These are phyloP conservation scores for Nebria ingens DNA, from an alignment of 1,140 invertebrate species.

Conservation along the genomic window DNA sequence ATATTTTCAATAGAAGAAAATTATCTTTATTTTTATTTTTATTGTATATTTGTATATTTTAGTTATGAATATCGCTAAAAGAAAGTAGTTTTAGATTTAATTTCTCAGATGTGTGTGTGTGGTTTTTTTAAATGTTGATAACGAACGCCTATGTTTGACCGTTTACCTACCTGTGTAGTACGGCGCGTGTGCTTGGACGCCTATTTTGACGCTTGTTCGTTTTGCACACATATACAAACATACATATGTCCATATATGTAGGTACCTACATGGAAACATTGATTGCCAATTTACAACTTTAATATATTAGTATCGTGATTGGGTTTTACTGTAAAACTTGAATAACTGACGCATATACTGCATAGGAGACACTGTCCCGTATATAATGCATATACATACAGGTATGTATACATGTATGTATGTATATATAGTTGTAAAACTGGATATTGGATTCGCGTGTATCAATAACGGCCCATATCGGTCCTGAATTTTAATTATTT, in stretches of 20 bases:
- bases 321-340: slow-evolving; percentile 38
- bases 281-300: slow-evolving; percentile 38
- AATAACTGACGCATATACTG: slow-evolving; percentile 34
- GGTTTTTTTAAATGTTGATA: too few species aligned
- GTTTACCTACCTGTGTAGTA: slow-evolving; percentile 4
- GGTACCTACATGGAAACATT: slow-evolving; percentile 39
- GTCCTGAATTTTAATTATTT: too few species aligned
- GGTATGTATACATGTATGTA: not conserved
- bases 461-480: too few species aligned
- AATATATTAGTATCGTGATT: slow-evolving; percentile 37
- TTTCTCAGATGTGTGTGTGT: too few species aligned
- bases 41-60: too few species aligned
- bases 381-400: too few species aligned
- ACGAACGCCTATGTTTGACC: not conserved
- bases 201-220: slow-evolving; percentile 14
- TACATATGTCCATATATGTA: too few species aligned
- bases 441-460: not conserved
- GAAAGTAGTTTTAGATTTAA: too few species aligned
- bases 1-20: too few species aligned
- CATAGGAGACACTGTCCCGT: not conserved
- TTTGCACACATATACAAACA: slow-evolving; percentile 28
- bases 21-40: too few species aligned
- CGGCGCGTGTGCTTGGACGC: not conserved
- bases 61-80: too few species aligned
- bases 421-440: not conserved